These are phyloP conservation scores for Drosophila barbarae DNA, from an alignment of 2,888 invertebrate genomes.

Conservation along the genomic window DNA sequence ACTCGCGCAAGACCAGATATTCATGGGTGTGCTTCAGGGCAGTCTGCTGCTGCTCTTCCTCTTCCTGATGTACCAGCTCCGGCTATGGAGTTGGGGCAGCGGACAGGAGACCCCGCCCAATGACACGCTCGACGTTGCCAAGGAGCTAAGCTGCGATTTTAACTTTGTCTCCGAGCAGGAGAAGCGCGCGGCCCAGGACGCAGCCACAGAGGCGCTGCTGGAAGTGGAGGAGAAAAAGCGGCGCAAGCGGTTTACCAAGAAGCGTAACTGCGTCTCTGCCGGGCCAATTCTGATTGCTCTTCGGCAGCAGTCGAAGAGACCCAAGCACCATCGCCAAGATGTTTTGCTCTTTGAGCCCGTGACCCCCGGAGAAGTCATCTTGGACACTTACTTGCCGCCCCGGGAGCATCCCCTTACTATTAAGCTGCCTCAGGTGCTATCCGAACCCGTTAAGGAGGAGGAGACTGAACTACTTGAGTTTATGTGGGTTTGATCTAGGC, in stretches of 20 bases:
- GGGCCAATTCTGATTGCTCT: conserved; percentile 76
- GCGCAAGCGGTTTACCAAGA: conserved; percentile 72
- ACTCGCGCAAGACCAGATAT: conserved; percentile 62
- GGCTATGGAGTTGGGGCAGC: conserved; percentile 24
- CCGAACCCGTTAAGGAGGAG: conserved; percentile 25
- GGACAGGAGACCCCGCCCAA: conserved; percentile 7
- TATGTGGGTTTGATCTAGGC: conserved; percentile 64
- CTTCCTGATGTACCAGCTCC: conserved; percentile 64
- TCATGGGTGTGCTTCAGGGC: conserved; percentile 66
- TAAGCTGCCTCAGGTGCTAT: conserved; percentile 28
- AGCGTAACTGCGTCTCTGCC: conserved; percentile 78
- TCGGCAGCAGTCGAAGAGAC: conserved; percentile 57
- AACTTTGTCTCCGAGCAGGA: conserved; percentile 72
- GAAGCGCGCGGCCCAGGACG: conserved; percentile 64
- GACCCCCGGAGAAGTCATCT: conserved; percentile 54
- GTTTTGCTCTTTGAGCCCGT: conserved; percentile 58
- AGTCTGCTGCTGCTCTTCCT: conserved; percentile 69
- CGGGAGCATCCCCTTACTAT: conserved; percentile 64
- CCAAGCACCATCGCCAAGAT: conserved; percentile 36
- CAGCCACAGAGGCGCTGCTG: conserved; percentile 64
- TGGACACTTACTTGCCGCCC: conserved; percentile 60
- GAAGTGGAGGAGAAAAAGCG: conserved; percentile 76
- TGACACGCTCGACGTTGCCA: conserved; percentile 37
- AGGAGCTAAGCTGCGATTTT: conserved; percentile 67
- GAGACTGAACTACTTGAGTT: conserved; percentile 56